Evolutionary conservation across 2,888 invertebrate genomes (phyloP).

Genomic region (Agrenia bidenticulata): DNA sequence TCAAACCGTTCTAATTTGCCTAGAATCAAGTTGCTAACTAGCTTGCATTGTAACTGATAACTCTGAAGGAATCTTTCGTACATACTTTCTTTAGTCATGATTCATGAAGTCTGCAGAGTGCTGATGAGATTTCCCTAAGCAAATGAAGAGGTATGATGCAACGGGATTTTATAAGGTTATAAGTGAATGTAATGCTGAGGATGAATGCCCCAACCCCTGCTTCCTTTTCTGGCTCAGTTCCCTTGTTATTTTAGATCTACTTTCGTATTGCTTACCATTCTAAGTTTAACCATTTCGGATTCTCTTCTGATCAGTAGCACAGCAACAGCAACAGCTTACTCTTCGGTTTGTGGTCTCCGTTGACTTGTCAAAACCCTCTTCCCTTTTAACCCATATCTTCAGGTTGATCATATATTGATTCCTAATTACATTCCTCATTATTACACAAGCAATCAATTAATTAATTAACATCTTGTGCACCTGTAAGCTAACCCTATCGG

Average conservation of each 20-base stretch:
- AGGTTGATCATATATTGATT: conserved; percentile 12
- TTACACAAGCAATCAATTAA: background rate
- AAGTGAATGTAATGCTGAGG: too few species aligned
- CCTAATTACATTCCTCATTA: conserved; percentile 2
- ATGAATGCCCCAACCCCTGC: conserved; percentile 36
- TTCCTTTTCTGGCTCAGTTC: conserved; percentile 52
- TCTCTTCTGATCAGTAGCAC: conserved; percentile 49
- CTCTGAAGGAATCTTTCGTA: too few species aligned
- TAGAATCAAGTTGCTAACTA: background rate
- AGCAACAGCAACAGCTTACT: conserved; percentile 23
- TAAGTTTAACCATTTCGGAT: conserved; percentile 43
- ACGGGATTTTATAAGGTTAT: too few species aligned
- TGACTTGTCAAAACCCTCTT: conserved; percentile 25
- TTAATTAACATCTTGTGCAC: background rate
- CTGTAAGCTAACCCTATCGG: too few species aligned
- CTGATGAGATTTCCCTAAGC: too few species aligned
- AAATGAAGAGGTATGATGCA: too few species aligned
- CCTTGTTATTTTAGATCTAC: conserved; percentile 49
- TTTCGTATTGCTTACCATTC: conserved; percentile 27
- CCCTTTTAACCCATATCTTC: conserved; percentile 7
- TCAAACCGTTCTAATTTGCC: background rate
- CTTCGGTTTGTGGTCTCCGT: conserved; percentile 45
- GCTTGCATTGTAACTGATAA: background rate
- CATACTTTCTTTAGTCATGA: too few species aligned
- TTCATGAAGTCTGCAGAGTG: too few species aligned